phyloP scores from a whole-genome alignment of 2,888 invertebrate genomes.

The Troilus luridus region DNA sequence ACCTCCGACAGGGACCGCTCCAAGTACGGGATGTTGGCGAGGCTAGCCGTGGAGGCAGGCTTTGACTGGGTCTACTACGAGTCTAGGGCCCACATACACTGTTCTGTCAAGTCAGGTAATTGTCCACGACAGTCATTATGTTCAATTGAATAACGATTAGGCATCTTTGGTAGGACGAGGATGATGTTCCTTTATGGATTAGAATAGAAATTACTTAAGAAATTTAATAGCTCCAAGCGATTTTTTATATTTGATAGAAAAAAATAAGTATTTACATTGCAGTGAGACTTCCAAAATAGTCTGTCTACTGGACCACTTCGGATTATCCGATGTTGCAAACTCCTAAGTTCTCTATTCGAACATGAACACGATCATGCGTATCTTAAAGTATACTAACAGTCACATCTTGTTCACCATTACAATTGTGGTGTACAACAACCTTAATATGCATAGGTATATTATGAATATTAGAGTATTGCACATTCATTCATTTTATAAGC shows the following conservation, averaged over 20 bases:
- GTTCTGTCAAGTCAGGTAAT: constrained; percentile 97
- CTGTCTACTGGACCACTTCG: background rate
- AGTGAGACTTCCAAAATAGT: background rate
- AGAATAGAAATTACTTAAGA: too few relatives aligned
- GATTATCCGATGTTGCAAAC: background rate
- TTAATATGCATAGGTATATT: too few relatives aligned
- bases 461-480: too few relatives aligned
- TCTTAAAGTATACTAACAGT: background rate
- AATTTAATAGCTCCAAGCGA: too few relatives aligned
- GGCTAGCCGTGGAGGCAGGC: constrained; percentile 95
- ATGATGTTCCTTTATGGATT: too few relatives aligned
- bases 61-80: constrained; percentile 99
- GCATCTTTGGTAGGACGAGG: too few relatives aligned
- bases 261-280: background rate
- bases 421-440: too few relatives aligned
- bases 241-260: background rate
- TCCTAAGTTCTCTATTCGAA: background rate
- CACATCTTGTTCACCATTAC: too few relatives aligned
- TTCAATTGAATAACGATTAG: too few relatives aligned
- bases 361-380: background rate
- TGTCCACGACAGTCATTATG: background rate
- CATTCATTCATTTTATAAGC: too few relatives aligned
- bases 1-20: constrained; percentile 93
- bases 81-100: constrained; percentile 94
- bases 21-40: constrained; percentile 96